Evolutionary conservation across 1,140 invertebrate species (phyloP).

Genomic region (Eciton burchellii): DNA sequence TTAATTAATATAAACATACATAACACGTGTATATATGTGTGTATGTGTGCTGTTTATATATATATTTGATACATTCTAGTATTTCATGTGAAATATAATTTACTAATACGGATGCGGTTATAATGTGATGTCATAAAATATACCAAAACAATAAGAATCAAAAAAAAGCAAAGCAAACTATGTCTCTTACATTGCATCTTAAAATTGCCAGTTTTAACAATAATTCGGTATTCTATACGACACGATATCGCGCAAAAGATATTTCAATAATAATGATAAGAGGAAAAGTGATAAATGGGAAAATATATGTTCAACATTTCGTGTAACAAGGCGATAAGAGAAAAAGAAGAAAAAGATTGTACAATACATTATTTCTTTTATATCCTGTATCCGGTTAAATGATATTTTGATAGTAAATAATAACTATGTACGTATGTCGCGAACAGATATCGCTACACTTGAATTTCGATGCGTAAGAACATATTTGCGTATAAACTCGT

Average conservation of each 20-base stretch:
- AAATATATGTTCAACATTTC: slow-evolving; percentile 17
- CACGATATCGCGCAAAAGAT: slow-evolving; percentile 8
- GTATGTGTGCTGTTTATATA: slow-evolving; percentile 56
- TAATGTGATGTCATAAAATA: slow-evolving; percentile 28
- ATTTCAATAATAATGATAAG: slow-evolving; percentile 8
- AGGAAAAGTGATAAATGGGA: slow-evolving; percentile 17
- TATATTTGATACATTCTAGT: slow-evolving; percentile 80
- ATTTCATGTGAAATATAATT: slow-evolving; percentile 72
- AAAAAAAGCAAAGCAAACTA: slow-evolving; percentile 35
- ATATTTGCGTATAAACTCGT: background rate
- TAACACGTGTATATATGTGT: slow-evolving; percentile 57
- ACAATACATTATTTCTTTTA: slow-evolving; percentile 27
- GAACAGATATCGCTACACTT: background rate
- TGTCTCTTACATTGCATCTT: slow-evolving; percentile 40
- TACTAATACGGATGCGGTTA: slow-evolving; percentile 30
- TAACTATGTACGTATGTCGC: background rate
- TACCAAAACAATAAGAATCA: slow-evolving; percentile 53
- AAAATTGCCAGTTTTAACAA: slow-evolving; percentile 45
- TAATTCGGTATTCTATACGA: background rate
- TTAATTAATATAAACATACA: slow-evolving; percentile 58
- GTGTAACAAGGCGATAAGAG: slow-evolving; percentile 9
- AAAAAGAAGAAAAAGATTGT: slow-evolving; percentile 5
- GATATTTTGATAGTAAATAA: slow-evolving; percentile 13
- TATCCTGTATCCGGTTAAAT: slow-evolving; percentile 24
- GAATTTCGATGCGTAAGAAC: background rate